Evolutionary conservation across 2,797 vertebrate species (phyloP), one percentile per base, ranked within the genome.

Genomic region (Coccyzus lansbergi): DNA sequence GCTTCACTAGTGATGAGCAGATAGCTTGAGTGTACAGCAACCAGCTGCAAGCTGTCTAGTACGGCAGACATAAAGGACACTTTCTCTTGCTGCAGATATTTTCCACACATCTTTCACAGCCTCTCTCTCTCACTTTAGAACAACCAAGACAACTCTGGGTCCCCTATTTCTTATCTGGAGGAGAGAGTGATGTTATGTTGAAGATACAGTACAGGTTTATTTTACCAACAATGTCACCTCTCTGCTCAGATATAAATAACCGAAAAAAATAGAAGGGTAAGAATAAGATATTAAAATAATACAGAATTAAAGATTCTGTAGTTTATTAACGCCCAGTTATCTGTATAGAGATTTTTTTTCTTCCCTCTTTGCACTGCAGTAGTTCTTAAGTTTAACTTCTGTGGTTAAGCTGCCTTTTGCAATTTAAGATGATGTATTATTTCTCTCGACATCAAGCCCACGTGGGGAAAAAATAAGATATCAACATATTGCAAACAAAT

Each of bases 21-120:
- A 34, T 11, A 55, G 28, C 46, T 34, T 4, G 0, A 3, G 36
- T 6, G 9, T 0, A 36, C 36, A 28, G 14, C 3, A 0, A 12
- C 26, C 80, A 86, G 62, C 72, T 42, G 80, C 49, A 74, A 68
- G n/a, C 49, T 31, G 26, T 34, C 69, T n/a, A 4, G 25, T 24
- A 12, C 88, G 71, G 51, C 91, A 77, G 38, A 20, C 33, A 9
- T 0, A 2, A 86, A n/a, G 22, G 52, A 63, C 4, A 1, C 12
- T 16, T 36, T 7, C 60, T 63, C 55, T 31, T 7, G 9, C 34
- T 62, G 74, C 55, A 55, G 55, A 4, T 24, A 53, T 6, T 31
- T 58, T 15, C 31, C 40, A 38, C 12, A 0, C 9, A 62, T 19
- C 44, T 70, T 40, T 21, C 67, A 16, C 1, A 6, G 13, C 22